Evolutionary conservation across 2,797 vertebrate species (phyloP), one percentile per base, ranked within the genome.

Genomic region (Dermochelys coriacea): DNA sequence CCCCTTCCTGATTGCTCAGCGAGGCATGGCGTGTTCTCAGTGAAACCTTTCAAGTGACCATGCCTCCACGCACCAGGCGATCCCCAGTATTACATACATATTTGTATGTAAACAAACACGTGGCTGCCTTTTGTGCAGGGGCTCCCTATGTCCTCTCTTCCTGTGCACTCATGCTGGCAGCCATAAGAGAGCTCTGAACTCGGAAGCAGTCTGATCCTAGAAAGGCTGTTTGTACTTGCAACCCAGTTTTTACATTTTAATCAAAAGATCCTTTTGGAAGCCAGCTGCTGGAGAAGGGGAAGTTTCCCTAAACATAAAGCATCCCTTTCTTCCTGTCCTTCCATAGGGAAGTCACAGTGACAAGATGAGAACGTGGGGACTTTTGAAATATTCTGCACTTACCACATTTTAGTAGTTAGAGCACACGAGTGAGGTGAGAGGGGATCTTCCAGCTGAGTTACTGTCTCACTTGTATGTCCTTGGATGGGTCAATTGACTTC

Each of bases 81-180:
- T 41, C 41, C 41, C 5, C 41, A 41, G 41, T 41, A 41, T 41
- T 41, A 41, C 41, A 41, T 41, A 41, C 41, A 41, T 41, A 41
- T 41, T 41, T 41, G 41, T 41, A 41, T 41, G 31, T 19, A 0
- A 0, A 49, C 55, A 89, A 14, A 31, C 15, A 4, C 45, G 8
- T 79, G 49, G 1, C 51, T 90, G 89, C 94, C 18, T 61, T 45
- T 4, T 6, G n/a, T 34, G 18, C 18, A 68, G 34, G 64, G 64
- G 4, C 64, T 37, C 64, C 64, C 4, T 68, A 34, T 29, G 6
- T 29, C 5, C 8, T 54, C 12, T 47, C 34, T 85, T 85, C 55
- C 7, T 57, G 57, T 29, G 8, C 14, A 74, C 64, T 31, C 34
- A 2, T 80, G 87, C 47, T 59, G 80, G 52, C 27, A 85, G 80